These are phyloP conservation scores for Sterrhoptilus dennistouni DNA, from an alignment of 2,113 vertebrate species.

Conservation along the genomic window DNA sequence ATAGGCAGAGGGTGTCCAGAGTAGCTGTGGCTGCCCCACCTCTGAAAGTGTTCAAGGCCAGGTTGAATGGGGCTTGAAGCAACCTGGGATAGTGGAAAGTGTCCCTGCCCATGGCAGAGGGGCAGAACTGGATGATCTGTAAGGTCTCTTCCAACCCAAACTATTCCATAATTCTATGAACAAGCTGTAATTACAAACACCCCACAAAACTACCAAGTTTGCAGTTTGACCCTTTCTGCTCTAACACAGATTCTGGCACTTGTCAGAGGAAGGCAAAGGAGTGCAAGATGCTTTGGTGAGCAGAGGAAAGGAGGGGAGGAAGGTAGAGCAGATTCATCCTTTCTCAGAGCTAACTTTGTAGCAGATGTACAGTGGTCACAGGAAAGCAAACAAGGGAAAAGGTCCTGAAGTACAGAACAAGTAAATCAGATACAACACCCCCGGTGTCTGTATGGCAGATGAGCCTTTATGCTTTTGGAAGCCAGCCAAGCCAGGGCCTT, in stretches of 20 bases:
- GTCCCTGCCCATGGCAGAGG: not conserved
- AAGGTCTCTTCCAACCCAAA: not conserved
- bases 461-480: conserved; percentile 20
- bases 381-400: conserved; percentile 10
- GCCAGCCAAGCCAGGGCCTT: not conserved
- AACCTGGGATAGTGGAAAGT: not conserved
- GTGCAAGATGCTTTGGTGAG: not conserved
- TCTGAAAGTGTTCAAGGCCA: not conserved
- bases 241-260: not conserved
- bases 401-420: conserved; percentile 5
- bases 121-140: not conserved
- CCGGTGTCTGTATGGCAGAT: not conserved
- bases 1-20: not conserved
- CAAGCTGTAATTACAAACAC: not conserved
- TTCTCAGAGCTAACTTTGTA: not conserved
- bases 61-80: not conserved
- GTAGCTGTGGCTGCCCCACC: not conserved
- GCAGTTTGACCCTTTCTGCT: not conserved
- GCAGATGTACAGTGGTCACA: conserved; percentile 30
- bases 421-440: not conserved
- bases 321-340: not conserved
- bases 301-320: not conserved
- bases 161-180: not conserved
- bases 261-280: not conserved
- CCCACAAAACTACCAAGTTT: not conserved